phyloP scores from a whole-genome alignment of 1,140 invertebrate genomes.

The Cydia strobilella region DNA sequence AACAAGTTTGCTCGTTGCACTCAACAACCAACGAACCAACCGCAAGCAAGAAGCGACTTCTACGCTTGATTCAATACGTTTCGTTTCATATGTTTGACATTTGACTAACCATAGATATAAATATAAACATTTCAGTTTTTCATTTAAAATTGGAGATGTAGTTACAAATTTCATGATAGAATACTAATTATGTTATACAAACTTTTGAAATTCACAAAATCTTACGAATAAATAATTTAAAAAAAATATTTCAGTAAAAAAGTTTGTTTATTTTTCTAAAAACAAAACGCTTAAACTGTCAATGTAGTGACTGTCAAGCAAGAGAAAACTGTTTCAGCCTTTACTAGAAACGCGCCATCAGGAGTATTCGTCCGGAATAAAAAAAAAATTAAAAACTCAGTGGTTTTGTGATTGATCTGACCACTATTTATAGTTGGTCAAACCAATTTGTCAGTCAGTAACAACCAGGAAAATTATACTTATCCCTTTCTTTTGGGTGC shows the following conservation, averaged over 20 bases:
- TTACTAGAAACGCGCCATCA: background rate
- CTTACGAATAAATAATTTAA: background rate
- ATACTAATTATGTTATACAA: background rate
- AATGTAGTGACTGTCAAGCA: background rate
- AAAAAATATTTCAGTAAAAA: background rate
- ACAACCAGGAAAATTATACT: too few species aligned
- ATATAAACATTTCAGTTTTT: background rate
- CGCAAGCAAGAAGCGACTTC: slow-evolving; percentile 34
- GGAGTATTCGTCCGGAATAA: too few species aligned
- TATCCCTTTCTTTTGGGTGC: too few species aligned
- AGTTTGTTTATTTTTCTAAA: background rate
- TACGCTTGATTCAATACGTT: slow-evolving; percentile 21
- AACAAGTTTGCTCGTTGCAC: slow-evolving; percentile 55
- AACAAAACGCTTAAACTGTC: background rate
- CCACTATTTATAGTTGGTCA: too few species aligned
- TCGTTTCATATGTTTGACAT: slow-evolving; percentile 12
- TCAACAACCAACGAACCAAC: slow-evolving; percentile 56
- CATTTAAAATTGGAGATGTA: background rate
- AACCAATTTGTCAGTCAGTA: too few species aligned
- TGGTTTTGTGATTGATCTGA: too few species aligned
- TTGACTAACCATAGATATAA: background rate
- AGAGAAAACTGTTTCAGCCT: background rate
- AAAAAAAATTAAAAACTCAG: too few species aligned
- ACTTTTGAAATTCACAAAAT: background rate
- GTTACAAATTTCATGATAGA: background rate